A percentile compares a stretch with the other conserved stretches of the same genome.
These are phyloP conservation scores for Hylaeus anthracinus DNA, from an alignment of 1,140 invertebrate species.

Conservation along the genomic window DNA sequence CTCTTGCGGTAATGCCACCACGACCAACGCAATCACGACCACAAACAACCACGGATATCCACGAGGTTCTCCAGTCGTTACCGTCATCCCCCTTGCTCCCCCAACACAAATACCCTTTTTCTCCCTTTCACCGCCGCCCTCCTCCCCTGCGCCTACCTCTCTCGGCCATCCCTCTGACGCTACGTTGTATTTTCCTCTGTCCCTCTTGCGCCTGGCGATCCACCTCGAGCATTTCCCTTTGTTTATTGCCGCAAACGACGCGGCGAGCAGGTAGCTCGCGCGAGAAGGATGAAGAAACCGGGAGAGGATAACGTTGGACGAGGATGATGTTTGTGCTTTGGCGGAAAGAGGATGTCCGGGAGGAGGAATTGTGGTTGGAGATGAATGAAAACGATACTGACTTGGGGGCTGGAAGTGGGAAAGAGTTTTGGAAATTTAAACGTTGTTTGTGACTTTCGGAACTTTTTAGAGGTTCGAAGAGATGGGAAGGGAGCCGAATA, in stretches of 20 bases:
- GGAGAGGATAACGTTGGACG: conserved; percentile 13
- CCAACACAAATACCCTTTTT: conserved; percentile 38
- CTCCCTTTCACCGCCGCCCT: conserved; percentile 18
- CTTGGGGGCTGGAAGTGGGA: too few relatives aligned
- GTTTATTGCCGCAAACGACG: conserved; percentile 56
- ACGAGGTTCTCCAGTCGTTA: conserved; percentile 31
- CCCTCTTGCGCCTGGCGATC: conserved; percentile 5
- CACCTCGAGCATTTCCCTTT: conserved; percentile 45
- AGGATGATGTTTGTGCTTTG: background rate
- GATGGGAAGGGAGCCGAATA: too few relatives aligned
- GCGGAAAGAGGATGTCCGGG: background rate
- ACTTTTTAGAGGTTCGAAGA: too few relatives aligned
- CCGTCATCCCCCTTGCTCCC: conserved; percentile 11
- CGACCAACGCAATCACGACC: conserved; percentile 42
- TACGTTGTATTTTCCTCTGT: conserved; percentile 29
- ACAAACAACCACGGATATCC: conserved; percentile 42
- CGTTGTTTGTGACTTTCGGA: too few relatives aligned
- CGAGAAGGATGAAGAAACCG: conserved; percentile 9
- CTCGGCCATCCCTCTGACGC: conserved; percentile 47
- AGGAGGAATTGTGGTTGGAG: background rate
- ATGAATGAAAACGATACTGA: too few relatives aligned
- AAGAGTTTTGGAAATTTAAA: too few relatives aligned
- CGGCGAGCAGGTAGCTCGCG: conserved; percentile 33
- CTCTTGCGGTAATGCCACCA: conserved; percentile 38
- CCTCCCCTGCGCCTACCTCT: conserved; percentile 47